phyloP scores from a whole-genome alignment of 2,113 vertebrate genomes.

The Syrmaticus mikado region DNA sequence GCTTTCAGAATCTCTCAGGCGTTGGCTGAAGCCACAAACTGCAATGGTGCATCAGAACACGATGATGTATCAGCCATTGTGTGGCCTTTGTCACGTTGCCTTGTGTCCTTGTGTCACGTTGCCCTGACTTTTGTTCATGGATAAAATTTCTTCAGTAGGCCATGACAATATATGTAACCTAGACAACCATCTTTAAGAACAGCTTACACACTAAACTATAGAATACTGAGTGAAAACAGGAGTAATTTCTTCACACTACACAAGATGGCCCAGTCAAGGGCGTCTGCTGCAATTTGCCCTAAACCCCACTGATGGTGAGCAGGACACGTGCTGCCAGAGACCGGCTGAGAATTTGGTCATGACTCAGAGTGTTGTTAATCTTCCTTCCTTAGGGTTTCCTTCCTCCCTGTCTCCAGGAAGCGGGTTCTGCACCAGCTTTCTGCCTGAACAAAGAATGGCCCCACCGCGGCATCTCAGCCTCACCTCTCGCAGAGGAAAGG shows the following conservation, averaged over 20 bases:
- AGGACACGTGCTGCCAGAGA: not conserved
- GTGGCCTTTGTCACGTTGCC: not conserved
- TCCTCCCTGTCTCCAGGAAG: conserved; percentile 34
- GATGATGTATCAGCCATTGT: accelerated
- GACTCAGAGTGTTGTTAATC: conserved; percentile 22
- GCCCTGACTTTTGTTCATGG: not conserved
- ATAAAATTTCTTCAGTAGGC: not conserved
- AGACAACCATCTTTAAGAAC: not conserved
- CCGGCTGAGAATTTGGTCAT: not conserved
- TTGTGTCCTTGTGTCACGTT: not conserved
- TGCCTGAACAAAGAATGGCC: not conserved
- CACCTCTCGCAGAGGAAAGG: not conserved
- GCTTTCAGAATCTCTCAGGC: not conserved
- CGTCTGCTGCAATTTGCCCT: not conserved
- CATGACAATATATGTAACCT: accelerated
- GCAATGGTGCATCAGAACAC: not conserved
- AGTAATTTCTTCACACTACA: not conserved
- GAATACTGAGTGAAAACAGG: not conserved
- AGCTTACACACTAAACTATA: not conserved
- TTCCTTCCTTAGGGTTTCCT: conserved; percentile 56
- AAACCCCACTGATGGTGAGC: not conserved
- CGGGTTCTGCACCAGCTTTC: not conserved
- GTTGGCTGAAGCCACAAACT: not conserved
- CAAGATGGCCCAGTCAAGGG: not conserved
- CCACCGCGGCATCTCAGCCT: accelerated